phyloP scores from a whole-genome alignment of 1,140 invertebrate species.

The Saxidomus purpurata region DNA sequence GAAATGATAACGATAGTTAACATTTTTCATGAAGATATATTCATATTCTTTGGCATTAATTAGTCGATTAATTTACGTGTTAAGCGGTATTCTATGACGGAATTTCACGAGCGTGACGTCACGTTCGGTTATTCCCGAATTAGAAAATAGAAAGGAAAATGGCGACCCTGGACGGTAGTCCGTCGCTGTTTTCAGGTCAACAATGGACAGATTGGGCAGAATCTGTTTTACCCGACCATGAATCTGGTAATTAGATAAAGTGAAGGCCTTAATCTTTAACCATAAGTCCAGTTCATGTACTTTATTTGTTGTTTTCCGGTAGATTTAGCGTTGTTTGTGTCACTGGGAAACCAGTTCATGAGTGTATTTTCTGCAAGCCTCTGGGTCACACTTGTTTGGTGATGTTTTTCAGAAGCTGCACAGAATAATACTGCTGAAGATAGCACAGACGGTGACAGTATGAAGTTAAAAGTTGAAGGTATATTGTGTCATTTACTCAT shows the following conservation, averaged over 20 bases:
- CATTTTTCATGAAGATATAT: too few relatives aligned
- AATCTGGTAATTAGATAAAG: conserved; percentile 35
- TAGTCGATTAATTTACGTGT: too few relatives aligned
- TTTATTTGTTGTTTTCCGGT: neutral
- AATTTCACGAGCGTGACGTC: conserved; percentile 84
- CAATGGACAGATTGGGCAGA: conserved; percentile 85
- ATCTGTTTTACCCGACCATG: conserved; percentile 49
- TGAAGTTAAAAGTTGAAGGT: conserved; percentile 84
- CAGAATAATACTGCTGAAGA: conserved; percentile 68
- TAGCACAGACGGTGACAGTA: conserved; percentile 80
- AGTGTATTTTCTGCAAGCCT: neutral
- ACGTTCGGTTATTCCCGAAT: conserved; percentile 83
- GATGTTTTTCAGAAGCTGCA: conserved; percentile 70
- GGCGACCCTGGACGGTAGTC: conserved; percentile 86
- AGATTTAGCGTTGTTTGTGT: conserved; percentile 55
- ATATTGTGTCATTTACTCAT: conserved; percentile 32
- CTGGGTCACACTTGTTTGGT: conserved; percentile 35
- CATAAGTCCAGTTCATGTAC: neutral
- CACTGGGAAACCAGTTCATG: conserved; percentile 60
- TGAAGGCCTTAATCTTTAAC: neutral
- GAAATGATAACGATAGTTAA: too few relatives aligned
- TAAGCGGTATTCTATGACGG: conserved; percentile 62
- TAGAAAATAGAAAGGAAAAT: conserved; percentile 86
- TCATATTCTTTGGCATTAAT: too few relatives aligned
- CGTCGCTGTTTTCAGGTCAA: conserved; percentile 86